A percentile compares a stretch with the other conserved stretches of the same genome.
Conservation (phyloP, 1,140 invertebrate genomes). For the Oryctes rhinoceros region DNA sequence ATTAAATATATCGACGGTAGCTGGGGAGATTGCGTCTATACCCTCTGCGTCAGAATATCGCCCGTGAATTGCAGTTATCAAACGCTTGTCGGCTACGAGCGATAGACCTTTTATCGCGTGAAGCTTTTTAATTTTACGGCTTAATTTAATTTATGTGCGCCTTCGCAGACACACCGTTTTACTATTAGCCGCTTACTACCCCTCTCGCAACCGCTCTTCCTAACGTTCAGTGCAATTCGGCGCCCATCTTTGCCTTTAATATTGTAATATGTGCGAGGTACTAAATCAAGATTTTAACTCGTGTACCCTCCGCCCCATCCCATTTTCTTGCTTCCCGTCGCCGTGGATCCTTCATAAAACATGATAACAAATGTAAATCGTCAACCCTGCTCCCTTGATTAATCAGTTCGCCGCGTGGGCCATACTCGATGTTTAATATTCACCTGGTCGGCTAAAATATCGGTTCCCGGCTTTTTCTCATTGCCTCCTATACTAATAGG, state of each 20-base stretch:
- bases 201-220: neutral
- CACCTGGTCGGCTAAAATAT: slow-evolving; percentile 34
- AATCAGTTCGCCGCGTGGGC: slow-evolving; percentile 35
- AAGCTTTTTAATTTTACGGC: slow-evolving; percentile 31
- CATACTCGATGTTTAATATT: slow-evolving; percentile 36
- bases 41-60: neutral
- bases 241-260: slow-evolving; percentile 31
- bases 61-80: slow-evolving; percentile 30
- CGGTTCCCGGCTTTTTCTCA: slow-evolving; percentile 20
- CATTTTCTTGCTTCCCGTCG: slow-evolving; percentile 4
- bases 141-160: slow-evolving; percentile 33
- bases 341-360: slow-evolving; percentile 30
- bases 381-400: slow-evolving; percentile 37
- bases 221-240: neutral
- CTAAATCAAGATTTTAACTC: slow-evolving; percentile 36
- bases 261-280: slow-evolving; percentile 36
- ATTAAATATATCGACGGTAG: slow-evolving; percentile 4
- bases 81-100: slow-evolving; percentile 2
- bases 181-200: slow-evolving; percentile 8
- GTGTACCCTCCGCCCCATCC: neutral
- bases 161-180: neutral
- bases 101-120: slow-evolving; percentile 7
- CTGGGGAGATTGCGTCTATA: neutral
- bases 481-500: neutral
- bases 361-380: slow-evolving; percentile 41